Evolutionary conservation across 2,113 vertebrate species (phyloP).

Genomic region (Jacana jacana): DNA sequence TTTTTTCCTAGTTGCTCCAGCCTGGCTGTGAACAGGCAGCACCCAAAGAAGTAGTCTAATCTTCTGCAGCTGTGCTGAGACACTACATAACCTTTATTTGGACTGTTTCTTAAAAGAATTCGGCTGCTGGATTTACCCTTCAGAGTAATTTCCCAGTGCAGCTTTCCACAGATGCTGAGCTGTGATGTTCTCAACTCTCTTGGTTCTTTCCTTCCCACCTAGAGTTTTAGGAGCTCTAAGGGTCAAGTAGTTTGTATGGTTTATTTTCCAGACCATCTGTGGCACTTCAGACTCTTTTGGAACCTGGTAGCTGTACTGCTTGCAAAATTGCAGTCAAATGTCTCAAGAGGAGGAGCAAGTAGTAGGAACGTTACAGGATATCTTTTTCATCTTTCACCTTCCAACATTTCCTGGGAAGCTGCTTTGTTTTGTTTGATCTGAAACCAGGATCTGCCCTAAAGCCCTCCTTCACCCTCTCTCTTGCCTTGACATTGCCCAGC

Average conservation of each 20-base stretch:
- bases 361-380: background rate
- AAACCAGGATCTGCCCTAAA: background rate
- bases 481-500: background rate
- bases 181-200: background rate
- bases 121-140: background rate
- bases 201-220: background rate
- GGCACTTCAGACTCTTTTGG: fast-evolving
- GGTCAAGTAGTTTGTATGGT: background rate
- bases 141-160: background rate
- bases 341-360: background rate
- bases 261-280: background rate
- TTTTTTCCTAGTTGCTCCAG: background rate
- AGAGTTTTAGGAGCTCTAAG: background rate
- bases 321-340: background rate
- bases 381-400: background rate
- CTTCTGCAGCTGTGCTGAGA: background rate
- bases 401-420: background rate
- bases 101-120: background rate
- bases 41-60: background rate
- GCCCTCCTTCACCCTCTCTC: background rate
- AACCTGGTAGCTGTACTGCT: background rate
- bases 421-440: background rate
- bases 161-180: background rate
- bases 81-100: background rate
- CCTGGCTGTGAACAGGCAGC: background rate